phyloP scores from a whole-genome alignment of 2,113 vertebrate species.

The Sinocyclocheilus anophthalmus region DNA sequence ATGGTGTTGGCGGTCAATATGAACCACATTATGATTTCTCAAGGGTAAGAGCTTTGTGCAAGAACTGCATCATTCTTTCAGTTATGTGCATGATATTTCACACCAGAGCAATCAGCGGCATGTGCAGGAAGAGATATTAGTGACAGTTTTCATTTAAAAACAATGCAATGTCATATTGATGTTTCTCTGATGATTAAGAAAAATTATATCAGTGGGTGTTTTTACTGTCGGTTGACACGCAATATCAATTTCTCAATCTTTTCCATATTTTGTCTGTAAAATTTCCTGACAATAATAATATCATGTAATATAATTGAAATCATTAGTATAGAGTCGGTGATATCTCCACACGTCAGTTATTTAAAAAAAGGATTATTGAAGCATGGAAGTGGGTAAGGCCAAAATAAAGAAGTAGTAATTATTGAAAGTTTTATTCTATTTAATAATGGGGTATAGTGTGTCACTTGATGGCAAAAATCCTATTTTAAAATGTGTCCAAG shows the following conservation, averaged over 20 bases:
- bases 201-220: background rate
- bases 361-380: too few species aligned
- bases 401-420: background rate
- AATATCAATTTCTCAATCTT: background rate
- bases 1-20: slow-evolving; percentile 97
- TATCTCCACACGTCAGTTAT: too few species aligned
- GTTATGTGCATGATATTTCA: background rate
- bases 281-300: too few species aligned
- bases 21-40: slow-evolving; percentile 98
- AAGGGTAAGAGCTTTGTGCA: slow-evolving; percentile 82
- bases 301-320: too few species aligned
- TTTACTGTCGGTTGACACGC: background rate
- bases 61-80: background rate
- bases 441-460: background rate
- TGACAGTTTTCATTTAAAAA: background rate
- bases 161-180: background rate
- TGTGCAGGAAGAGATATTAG: background rate
- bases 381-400: too few species aligned
- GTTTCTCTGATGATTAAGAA: background rate
- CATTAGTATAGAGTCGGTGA: too few species aligned
- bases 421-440: background rate
- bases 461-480: too few species aligned
- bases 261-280: background rate
- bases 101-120: background rate
- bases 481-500: too few species aligned